Evolutionary conservation across 2,888 invertebrate species (phyloP).

Genomic region (Cryptocephalus moraei): DNA sequence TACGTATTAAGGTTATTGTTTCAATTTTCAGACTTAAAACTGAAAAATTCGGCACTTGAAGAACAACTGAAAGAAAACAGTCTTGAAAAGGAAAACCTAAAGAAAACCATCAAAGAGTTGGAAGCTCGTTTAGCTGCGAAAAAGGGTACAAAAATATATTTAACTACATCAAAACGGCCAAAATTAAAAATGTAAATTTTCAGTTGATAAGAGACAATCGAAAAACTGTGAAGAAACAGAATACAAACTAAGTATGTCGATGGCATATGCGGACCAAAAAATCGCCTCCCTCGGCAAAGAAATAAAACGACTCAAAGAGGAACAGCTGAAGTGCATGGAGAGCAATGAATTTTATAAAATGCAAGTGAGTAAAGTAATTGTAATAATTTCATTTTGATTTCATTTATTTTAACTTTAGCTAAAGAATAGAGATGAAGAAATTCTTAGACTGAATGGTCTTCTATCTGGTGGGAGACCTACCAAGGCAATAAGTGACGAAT

Average conservation of each 20-base stretch:
- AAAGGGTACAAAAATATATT: conserved; percentile 31
- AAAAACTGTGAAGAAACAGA: no score
- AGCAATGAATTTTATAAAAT: conserved; percentile 35
- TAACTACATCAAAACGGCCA: no score
- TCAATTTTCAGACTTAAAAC: conserved; percentile 39
- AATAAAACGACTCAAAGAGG: conserved; percentile 36
- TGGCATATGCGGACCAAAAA: conserved; percentile 31
- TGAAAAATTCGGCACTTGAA: conserved; percentile 43
- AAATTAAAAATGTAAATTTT: no score
- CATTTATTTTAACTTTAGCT: conserved; percentile 17
- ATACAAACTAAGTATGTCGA: conserved; percentile 23
- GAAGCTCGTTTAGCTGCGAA: conserved; percentile 44
- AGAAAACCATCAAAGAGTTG: conserved; percentile 30
- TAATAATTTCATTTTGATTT: neutral
- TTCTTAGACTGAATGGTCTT: conserved; percentile 54
- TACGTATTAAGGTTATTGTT: neutral
- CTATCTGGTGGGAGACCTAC: conserved; percentile 61
- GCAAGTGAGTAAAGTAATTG: conserved; percentile 27
- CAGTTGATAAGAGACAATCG: no score
- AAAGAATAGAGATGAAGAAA: conserved; percentile 55
- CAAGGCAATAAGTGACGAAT: conserved; percentile 52
- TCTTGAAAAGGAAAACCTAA: conserved; percentile 25
- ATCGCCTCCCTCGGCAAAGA: conserved; percentile 36
- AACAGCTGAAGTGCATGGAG: conserved; percentile 29
- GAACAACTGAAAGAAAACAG: conserved; percentile 49